Base-by-base conservation (phyloP, 1,140 invertebrate genomes). In the Conopomorpha cramerella region DNA sequence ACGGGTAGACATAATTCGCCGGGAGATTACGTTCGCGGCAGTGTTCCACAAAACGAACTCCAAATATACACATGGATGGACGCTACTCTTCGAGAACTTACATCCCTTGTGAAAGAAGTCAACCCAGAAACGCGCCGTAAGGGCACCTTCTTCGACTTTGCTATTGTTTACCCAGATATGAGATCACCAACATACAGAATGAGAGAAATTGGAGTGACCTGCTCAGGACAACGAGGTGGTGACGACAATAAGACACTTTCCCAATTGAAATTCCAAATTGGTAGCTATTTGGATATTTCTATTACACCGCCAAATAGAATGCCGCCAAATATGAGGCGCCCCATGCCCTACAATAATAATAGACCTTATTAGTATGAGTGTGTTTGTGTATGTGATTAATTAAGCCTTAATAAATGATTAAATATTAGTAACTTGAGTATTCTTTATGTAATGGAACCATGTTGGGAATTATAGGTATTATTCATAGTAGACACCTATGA, bases 1-100 rank as follows among this genome's bases (percentile, higher is more conserved):
- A 93, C 89, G 43, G 93, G 93, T 14, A 83, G 95, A 30, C 97
- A 99, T 68, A 91, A 96, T 74, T 90, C 90, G 38, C 81, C 92
- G n/a, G 83, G 82, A 38, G 96, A 99, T 46, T 99, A 96, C 63
- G 84, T 85, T 29, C 85, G 93, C 63, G 93, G 94, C 18, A 91
- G 89, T 62, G 91, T 95, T 1, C 96, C 96, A 18, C 86, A 90
- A 31, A 96, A 96, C 62, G 95, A 98, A 77, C 79, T 99, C 8
- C 96, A 99, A 80, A 98, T 99, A 49, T 99, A 99, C 60, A 98
- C 95, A 30, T 98, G 94, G 95, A 93, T 85, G 78, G 97, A 99
- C 83, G 98, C 97, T 13, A 97, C 95, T 1, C 79, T 99, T 8
- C 86, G 94, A 49, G 98, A 99, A 80, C 82, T 99, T 3, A 96